Percentiles rank a stretch among this genome's conserved stretches.
These are phyloP conservation scores for Macrotis lagotis DNA, from an alignment of 2,113 vertebrate genomes.

Conservation along the genomic window DNA sequence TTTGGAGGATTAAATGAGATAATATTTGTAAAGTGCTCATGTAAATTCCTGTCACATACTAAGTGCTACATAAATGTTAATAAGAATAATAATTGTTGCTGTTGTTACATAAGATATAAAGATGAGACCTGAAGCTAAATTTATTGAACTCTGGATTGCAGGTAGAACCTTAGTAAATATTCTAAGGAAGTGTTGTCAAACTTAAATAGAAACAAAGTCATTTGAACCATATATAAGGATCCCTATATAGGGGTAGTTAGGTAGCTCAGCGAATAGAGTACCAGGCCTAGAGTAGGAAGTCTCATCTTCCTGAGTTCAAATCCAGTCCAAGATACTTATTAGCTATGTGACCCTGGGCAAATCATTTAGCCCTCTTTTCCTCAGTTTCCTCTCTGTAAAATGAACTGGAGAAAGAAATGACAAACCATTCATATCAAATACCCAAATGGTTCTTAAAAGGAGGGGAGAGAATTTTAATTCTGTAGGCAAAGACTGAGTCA, in stretches of 20 bases:
- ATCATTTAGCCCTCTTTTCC: too few relatives aligned
- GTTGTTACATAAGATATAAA: not conserved
- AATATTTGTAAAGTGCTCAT: not conserved
- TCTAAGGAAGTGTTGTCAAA: not conserved
- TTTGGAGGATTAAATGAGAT: not conserved
- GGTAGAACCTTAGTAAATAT: not conserved
- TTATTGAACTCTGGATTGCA: not conserved
- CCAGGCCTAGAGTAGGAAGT: not conserved
- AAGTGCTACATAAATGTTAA: not conserved
- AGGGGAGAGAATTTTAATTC: not conserved
- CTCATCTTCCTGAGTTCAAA: not conserved
- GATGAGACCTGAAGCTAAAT: not conserved
- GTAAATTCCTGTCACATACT: accelerated
- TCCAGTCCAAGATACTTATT: too few relatives aligned
- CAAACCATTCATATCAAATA: not conserved
- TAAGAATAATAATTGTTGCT: not conserved
- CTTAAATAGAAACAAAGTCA: not conserved
- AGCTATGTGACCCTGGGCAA: too few relatives aligned
- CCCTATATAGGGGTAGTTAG: not conserved
- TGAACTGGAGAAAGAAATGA: not conserved
- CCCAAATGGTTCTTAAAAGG: not conserved
- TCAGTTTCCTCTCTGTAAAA: not conserved
- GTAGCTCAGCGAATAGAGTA: not conserved
- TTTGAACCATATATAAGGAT: not conserved
- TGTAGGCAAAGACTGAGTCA: not conserved